Evolutionary conservation across 2,888 invertebrate genomes (phyloP).

Genomic region (Fabriciana adippe): DNA sequence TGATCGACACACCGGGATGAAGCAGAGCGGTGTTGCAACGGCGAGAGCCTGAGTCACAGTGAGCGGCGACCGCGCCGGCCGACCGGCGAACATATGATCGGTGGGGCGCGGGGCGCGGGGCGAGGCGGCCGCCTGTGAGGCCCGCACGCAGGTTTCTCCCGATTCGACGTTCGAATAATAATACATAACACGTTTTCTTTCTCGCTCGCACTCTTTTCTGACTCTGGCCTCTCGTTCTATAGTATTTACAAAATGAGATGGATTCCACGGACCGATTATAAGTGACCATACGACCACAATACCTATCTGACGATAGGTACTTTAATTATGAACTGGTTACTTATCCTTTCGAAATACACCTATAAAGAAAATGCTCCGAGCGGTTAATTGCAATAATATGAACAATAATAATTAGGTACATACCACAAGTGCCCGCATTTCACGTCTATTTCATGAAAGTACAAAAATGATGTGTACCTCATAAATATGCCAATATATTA

Average conservation of each 20-base stretch:
- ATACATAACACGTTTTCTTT: conserved; percentile 65
- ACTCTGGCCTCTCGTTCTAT: conserved; percentile 58
- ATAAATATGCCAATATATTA: background rate
- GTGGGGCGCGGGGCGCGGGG: conserved; percentile 63
- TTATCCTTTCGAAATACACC: conserved; percentile 29
- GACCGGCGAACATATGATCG: conserved; percentile 78
- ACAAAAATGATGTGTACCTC: background rate
- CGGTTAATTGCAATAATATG: background rate
- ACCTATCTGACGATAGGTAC: conserved; percentile 38
- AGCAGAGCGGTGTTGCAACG: conserved; percentile 60
- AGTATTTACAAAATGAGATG: conserved; percentile 63
- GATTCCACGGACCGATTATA: conserved; percentile 50
- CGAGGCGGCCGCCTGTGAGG: conserved; percentile 64
- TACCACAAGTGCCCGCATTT: background rate
- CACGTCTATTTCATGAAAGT: background rate
- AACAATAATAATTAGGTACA: background rate
- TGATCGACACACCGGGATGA: conserved; percentile 62
- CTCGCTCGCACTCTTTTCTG: conserved; percentile 59
- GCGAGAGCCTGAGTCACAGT: conserved; percentile 79
- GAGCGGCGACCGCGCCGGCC: conserved; percentile 53
- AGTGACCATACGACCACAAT: conserved; percentile 42
- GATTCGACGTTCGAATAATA: conserved; percentile 73
- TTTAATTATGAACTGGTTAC: conserved; percentile 39
- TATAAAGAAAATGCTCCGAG: conserved; percentile 8
- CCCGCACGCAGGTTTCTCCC: conserved; percentile 82